These are phyloP conservation scores for Pogonophryne albipinna DNA, from an alignment of 2,797 vertebrate species.

Conservation along the genomic window DNA sequence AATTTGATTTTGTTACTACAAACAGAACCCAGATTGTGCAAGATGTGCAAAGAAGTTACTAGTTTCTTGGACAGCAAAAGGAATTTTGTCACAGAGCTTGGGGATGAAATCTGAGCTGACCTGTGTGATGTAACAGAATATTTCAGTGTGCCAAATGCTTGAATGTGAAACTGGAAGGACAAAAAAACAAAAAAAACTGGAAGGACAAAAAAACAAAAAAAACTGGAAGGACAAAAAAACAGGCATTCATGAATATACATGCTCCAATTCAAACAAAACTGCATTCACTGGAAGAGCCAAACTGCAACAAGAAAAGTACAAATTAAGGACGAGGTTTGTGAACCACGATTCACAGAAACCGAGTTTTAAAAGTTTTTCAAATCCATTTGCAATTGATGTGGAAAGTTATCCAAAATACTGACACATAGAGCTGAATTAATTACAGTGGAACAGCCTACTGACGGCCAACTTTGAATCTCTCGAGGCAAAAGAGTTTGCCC, in stretches of 20 bases:
- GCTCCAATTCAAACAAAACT: constrained; percentile 47
- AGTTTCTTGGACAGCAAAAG: constrained; percentile 47
- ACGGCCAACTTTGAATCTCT: constrained; percentile 74
- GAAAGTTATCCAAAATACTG: constrained; percentile 58
- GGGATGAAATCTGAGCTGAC: constrained; percentile 49
- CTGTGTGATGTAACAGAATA: constrained; percentile 50
- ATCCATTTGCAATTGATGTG: constrained; percentile 47
- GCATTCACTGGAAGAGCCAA: constrained; percentile 30
- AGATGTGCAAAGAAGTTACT: constrained; percentile 52
- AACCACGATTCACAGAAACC: constrained; percentile 59
- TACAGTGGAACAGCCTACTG: constrained; percentile 65
- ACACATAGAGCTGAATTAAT: constrained; percentile 70
- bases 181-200: constrained; percentile 53
- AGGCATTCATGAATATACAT: constrained; percentile 71
- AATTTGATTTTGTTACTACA: constrained; percentile 29
- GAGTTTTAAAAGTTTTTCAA: constrained; percentile 69
- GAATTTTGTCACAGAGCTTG: constrained; percentile 46
- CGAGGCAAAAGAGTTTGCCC: constrained; percentile 69
- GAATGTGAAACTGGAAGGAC: constrained; percentile 62
- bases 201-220: constrained; percentile 61
- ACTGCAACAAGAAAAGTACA: constrained; percentile 45
- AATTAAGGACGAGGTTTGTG: constrained; percentile 41
- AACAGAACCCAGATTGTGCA: constrained; percentile 26
- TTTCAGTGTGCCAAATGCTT: constrained; percentile 42
- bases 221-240: constrained; percentile 63